Evolutionary conservation across 53 echinoderm and acorn worm genomes (phyloP).

Genomic region (Astropecten irregularis): DNA sequence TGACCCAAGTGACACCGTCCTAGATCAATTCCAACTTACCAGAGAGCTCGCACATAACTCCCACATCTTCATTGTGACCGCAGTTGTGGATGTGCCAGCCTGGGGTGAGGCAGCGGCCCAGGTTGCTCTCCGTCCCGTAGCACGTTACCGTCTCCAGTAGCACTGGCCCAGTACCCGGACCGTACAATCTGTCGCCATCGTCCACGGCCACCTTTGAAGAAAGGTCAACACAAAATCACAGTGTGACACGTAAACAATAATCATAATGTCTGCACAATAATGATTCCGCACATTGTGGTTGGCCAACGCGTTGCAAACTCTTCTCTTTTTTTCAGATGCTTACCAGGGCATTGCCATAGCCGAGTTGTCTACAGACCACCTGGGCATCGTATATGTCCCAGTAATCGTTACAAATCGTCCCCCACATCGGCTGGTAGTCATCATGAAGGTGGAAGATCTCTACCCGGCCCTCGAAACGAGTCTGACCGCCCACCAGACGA

Average conservation of each 20-base stretch:
- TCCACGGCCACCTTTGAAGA: conserved; percentile 12
- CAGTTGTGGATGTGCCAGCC: conserved; percentile 41
- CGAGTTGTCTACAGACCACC: conserved; percentile 48
- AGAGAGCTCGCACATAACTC: conserved; percentile 25
- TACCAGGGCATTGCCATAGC: conserved; percentile 10
- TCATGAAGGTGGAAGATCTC: conserved; percentile 32
- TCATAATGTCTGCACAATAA: too few species aligned
- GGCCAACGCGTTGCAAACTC: too few species aligned
- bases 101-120: conserved; percentile 8
- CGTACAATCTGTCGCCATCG: conserved; percentile 17
- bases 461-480: conserved; percentile 41
- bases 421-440: conserved; percentile 12
- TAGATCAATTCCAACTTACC: too few species aligned
- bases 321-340: too few species aligned
- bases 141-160: conserved; percentile 25
- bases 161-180: conserved; percentile 8
- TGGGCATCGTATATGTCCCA: conserved; percentile 44
- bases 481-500: conserved; percentile 24
- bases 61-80: conserved; percentile 19
- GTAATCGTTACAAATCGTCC: conserved; percentile 49
- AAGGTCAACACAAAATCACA: too few species aligned
- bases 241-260: too few species aligned
- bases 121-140: conserved; percentile 15
- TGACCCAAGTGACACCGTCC: too few species aligned
- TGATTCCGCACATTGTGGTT: too few species aligned